These are phyloP conservation scores for Norana najaformis DNA, from an alignment of 2,888 invertebrate genomes.

Conservation along the genomic window DNA sequence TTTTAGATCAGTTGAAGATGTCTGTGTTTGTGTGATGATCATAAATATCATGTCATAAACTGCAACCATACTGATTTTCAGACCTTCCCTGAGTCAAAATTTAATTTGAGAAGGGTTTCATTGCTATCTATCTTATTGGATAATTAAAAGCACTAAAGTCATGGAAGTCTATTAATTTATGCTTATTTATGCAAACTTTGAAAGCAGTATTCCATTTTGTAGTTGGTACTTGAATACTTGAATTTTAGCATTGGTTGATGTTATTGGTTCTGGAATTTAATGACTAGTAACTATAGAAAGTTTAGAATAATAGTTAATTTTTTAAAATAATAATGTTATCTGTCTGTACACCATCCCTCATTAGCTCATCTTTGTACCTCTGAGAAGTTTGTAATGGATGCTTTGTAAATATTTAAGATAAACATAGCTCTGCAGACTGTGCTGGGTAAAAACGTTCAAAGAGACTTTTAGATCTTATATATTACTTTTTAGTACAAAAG, in stretches of 20 bases:
- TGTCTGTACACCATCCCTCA: too few species aligned
- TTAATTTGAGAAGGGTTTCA: not conserved
- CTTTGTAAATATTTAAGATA: not conserved
- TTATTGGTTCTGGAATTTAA: not conserved
- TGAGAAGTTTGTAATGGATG: not conserved
- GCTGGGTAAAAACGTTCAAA: not conserved
- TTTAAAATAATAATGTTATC: not conserved
- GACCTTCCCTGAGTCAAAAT: not conserved
- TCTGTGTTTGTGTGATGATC: not conserved
- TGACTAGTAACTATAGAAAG: not conserved
- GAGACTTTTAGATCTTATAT: not conserved
- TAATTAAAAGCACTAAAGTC: not conserved
- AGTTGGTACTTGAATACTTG: not conserved
- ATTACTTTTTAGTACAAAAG: not conserved
- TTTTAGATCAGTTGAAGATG: not conserved
- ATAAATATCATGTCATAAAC: too few species aligned
- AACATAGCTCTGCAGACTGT: not conserved
- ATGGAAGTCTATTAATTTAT: not conserved
- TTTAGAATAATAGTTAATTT: too few species aligned
- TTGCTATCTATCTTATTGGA: not conserved
- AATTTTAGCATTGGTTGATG: not conserved
- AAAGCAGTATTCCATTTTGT: not conserved
- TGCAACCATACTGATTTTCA: not conserved
- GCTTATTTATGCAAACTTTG: not conserved
- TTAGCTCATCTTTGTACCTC: not conserved